These are phyloP conservation scores for Chelon auratus DNA, from an alignment of 2,797 vertebrate genomes.

Conservation along the genomic window DNA sequence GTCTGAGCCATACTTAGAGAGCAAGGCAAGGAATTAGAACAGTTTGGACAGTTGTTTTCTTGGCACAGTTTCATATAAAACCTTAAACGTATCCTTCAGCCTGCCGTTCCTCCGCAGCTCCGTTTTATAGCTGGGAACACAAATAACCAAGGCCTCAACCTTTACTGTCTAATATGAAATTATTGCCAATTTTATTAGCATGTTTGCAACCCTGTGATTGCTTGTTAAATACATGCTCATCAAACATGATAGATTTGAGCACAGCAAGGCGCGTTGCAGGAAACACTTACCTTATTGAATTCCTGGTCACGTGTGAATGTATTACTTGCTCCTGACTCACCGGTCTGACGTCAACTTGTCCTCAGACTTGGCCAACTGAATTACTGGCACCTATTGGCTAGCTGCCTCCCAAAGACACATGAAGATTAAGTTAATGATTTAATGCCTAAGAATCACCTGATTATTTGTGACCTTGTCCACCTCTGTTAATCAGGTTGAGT, in stretches of 20 bases:
- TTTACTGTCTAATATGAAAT: conserved; percentile 47
- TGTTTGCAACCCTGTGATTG: conserved; percentile 27
- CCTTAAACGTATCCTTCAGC: conserved; percentile 14
- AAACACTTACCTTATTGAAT: conserved; percentile 73
- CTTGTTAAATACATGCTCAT: conserved; percentile 41
- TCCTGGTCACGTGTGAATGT: conserved; percentile 46
- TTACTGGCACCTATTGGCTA: conserved; percentile 39
- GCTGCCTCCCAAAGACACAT: conserved; percentile 29
- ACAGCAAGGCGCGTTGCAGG: conserved; percentile 30
- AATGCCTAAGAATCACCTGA: conserved; percentile 39
- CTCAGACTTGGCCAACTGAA: conserved; percentile 35
- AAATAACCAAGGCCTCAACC: neutral
- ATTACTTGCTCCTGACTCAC: conserved; percentile 59
- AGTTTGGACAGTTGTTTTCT: conserved; percentile 53
- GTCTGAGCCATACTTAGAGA: conserved; percentile 46
- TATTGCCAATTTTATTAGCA: conserved; percentile 34
- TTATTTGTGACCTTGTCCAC: conserved; percentile 38
- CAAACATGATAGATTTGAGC: conserved; percentile 47
- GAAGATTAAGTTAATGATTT: conserved; percentile 40
- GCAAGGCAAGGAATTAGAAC: conserved; percentile 36
- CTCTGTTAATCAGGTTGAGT: conserved; percentile 42
- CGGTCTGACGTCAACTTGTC: conserved; percentile 58
- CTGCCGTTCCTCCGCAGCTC: conserved; percentile 6
- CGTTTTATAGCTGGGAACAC: conserved; percentile 16
- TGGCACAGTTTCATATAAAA: conserved; percentile 40